Evolutionary conservation across 2,888 invertebrate species (phyloP), one percentile per base, ranked within the genome.

Genomic region (Anaspis maculata): DNA sequence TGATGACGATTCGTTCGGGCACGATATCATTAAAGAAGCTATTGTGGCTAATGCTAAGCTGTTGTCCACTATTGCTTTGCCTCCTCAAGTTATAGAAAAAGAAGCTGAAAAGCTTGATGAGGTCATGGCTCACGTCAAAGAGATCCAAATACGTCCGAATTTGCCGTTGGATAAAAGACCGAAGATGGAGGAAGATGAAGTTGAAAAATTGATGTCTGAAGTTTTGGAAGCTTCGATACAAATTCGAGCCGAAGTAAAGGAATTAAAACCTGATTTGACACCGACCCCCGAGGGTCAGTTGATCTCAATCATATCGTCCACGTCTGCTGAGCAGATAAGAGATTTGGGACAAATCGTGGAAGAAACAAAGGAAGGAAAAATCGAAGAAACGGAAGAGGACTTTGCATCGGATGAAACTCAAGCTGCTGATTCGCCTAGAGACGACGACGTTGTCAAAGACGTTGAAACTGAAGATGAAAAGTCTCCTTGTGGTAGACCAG

Each of bases 201-300:
- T 67, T n/a, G 51, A 56, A 21, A 62, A 61, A 44, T 55, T 68
- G n/a, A 66, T 70, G 51, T 60, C 59, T 14, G 68, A 69, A 51
- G 67, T 68, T 5, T 52, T 69, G 15, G 69, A 69, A 48, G 66
- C 58, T n/a, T 63, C 69, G 1, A 62, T 66, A 30, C 66, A 68
- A 49, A 68, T 71, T 14, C 63, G 68, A 39, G 61, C 67, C 25
- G 68, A 71, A 46, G 67, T 71, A 1, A 67, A 64, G 42, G 65
- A 67, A 51, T 37, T 70, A 6, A 69, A 69, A 50, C 70, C 70
- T n/a, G 69, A 70, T 46, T 48, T 70, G 34, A 70, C 69, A 2
- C 69, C 69, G n/a, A 70, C 69, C 2, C 69, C 69, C 2, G 68
- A 69, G 45, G 67, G 66, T 4, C 62, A 64, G 35, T 38, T 61